Evolutionary conservation across 64 coral and sea anemone species (phyloP).

Genomic region (Montipora cactus): DNA sequence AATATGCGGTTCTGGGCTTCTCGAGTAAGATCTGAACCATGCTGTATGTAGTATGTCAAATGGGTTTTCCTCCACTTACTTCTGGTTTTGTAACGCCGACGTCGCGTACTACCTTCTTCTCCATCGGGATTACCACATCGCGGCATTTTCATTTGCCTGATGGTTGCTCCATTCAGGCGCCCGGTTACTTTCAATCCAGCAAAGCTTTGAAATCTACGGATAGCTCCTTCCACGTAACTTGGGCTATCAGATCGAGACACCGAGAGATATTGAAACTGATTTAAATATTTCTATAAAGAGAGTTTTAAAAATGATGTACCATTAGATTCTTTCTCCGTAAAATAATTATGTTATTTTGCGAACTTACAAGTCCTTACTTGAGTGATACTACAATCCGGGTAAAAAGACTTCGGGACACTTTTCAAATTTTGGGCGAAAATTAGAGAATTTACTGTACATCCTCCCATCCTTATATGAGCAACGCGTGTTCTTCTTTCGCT

Average conservation of each 20-base stretch:
- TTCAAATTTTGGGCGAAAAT: too few species aligned
- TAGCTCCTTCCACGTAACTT: constrained; percentile 67
- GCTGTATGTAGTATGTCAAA: constrained; percentile 65
- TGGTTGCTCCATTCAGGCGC: constrained; percentile 66
- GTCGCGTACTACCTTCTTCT: constrained; percentile 24
- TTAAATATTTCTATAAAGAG: constrained; percentile 65
- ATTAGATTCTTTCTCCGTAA: too few species aligned
- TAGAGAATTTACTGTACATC: too few species aligned
- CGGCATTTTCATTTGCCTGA: constrained; percentile 84
- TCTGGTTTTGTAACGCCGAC: constrained; percentile 18
- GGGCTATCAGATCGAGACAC: constrained; percentile 72
- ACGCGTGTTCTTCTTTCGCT: too few species aligned
- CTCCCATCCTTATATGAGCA: too few species aligned
- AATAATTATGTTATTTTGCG: too few species aligned
- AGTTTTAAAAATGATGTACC: too few species aligned
- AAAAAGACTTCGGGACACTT: too few species aligned
- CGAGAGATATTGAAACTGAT: constrained; percentile 78
- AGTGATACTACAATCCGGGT: too few species aligned
- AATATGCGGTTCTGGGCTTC: constrained; percentile 59
- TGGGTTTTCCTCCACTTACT: constrained; percentile 63
- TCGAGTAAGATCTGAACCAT: constrained; percentile 50
- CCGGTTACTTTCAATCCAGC: constrained; percentile 70
- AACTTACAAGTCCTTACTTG: too few species aligned
- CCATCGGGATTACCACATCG: constrained; percentile 85
- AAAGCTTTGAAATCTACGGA: constrained; percentile 75